Conservation (phyloP, 1,140 invertebrate species). For the Paralvinella palmiformis region DNA sequence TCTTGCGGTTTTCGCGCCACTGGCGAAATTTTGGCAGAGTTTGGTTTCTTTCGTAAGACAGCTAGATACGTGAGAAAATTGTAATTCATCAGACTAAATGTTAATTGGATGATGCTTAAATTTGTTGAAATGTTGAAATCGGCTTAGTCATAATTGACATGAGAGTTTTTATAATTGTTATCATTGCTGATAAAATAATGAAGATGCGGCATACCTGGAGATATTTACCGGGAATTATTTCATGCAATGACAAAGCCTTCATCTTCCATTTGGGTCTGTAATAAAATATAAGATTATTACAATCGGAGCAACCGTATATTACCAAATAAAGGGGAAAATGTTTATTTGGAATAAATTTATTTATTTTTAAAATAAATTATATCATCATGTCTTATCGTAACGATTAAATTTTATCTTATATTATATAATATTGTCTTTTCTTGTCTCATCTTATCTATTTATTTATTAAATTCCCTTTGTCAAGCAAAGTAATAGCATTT, state of each 20-base stretch:
- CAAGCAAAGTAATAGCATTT: background rate
- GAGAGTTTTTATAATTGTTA: background rate
- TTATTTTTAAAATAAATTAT: background rate
- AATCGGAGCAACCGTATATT: too few relatives aligned
- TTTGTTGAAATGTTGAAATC: background rate
- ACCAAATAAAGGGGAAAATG: too few relatives aligned
- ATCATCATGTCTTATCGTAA: background rate
- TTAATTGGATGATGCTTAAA: background rate
- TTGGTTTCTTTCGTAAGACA: background rate
- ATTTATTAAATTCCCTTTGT: background rate
- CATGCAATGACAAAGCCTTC: constrained; percentile 1
- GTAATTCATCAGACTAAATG: background rate
- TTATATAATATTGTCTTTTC: background rate
- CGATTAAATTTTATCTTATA: background rate
- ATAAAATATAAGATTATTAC: too few relatives aligned
- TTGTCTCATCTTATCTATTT: background rate
- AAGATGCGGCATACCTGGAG: background rate
- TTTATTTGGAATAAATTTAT: background rate
- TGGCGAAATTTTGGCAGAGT: constrained; percentile 8
- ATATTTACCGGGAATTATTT: constrained; percentile 2
- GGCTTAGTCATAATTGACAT: background rate
- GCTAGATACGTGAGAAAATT: background rate
- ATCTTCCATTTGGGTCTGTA: constrained; percentile 13
- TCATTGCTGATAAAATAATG: background rate
- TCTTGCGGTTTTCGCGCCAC: constrained; percentile 4